A percentile compares a stretch with the other conserved stretches of the same genome.
These are phyloP conservation scores for Capromys pilorides DNA, from an alignment of 2,797 vertebrate genomes.

Conservation along the genomic window DNA sequence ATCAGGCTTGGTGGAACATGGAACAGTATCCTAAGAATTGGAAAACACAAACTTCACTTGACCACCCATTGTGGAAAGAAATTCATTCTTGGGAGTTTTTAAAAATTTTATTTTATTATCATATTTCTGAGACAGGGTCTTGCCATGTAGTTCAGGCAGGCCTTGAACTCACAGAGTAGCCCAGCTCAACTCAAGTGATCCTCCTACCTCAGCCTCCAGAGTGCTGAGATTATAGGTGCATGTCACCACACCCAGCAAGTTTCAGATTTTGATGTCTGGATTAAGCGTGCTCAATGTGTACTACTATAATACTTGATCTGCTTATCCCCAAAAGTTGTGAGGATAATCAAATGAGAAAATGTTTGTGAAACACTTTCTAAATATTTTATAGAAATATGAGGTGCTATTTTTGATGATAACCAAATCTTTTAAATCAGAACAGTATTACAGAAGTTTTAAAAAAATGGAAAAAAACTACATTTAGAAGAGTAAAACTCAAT, in stretches of 20 bases:
- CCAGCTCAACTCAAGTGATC: neutral
- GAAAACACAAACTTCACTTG: neutral
- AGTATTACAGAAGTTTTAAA: conserved; percentile 20
- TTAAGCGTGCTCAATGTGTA: neutral
- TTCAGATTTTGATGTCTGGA: neutral
- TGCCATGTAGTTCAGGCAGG: neutral
- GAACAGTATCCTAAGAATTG: neutral
- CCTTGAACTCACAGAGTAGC: neutral
- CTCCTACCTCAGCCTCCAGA: neutral
- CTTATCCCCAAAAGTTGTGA: neutral
- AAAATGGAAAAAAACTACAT: neutral
- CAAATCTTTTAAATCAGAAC: conserved; percentile 53
- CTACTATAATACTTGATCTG: neutral
- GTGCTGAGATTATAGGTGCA: neutral
- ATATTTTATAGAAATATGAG: conserved; percentile 26
- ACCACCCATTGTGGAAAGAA: neutral
- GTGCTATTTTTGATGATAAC: conserved; percentile 44
- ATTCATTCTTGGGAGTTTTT: neutral
- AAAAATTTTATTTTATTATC: neutral
- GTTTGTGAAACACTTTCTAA: neutral
- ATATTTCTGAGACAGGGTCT: neutral
- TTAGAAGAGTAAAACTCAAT: conserved; percentile 35
- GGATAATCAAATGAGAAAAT: conserved; percentile 11
- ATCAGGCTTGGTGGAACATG: neutral
- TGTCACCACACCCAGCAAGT: neutral